Evolutionary conservation across 2,113 vertebrate genomes (phyloP).

Genomic region (Dolichotis patagonum): DNA sequence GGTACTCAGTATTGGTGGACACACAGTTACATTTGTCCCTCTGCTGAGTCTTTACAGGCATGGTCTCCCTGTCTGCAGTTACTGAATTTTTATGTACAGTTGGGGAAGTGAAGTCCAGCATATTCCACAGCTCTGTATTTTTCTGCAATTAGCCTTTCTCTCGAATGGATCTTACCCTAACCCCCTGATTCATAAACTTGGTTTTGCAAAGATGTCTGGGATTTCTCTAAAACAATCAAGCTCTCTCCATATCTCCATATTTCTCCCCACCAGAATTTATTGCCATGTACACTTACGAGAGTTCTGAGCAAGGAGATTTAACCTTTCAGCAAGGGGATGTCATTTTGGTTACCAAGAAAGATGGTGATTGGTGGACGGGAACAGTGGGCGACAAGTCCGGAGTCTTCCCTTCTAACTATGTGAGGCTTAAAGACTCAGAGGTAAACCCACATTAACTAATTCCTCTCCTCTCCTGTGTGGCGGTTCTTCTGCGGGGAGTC

Average conservation of each 20-base stretch:
- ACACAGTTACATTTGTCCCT: not conserved
- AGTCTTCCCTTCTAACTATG: conserved; percentile 99
- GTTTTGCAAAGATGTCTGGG: conserved; percentile 71
- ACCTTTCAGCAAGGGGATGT: conserved; percentile 99
- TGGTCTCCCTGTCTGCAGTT: not conserved
- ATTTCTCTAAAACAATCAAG: conserved; percentile 72
- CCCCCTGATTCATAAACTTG: conserved; percentile 63
- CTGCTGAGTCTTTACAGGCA: not conserved
- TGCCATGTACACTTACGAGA: conserved; percentile 99
- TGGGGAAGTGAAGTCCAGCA: not conserved
- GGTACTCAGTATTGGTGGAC: not conserved
- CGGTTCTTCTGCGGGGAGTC: conserved; percentile 42
- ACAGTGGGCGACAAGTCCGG: conserved; percentile 94
- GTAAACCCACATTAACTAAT: conserved; percentile 85
- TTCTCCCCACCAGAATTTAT: conserved; percentile 92
- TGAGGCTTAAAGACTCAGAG: conserved; percentile 97
- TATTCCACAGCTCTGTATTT: not conserved
- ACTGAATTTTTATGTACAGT: not conserved
- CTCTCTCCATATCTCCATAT: conserved; percentile 78
- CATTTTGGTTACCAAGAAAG: conserved; percentile 97
- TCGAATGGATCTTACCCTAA: conserved; percentile 33
- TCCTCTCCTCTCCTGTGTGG: conserved; percentile 44
- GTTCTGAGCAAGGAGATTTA: conserved; percentile 98
- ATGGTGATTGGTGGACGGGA: conserved; percentile 99
- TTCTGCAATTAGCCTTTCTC: conserved; percentile 49